Base-by-base conservation (phyloP, 2,797 vertebrate species). In the Protonibea diacanthus region DNA sequence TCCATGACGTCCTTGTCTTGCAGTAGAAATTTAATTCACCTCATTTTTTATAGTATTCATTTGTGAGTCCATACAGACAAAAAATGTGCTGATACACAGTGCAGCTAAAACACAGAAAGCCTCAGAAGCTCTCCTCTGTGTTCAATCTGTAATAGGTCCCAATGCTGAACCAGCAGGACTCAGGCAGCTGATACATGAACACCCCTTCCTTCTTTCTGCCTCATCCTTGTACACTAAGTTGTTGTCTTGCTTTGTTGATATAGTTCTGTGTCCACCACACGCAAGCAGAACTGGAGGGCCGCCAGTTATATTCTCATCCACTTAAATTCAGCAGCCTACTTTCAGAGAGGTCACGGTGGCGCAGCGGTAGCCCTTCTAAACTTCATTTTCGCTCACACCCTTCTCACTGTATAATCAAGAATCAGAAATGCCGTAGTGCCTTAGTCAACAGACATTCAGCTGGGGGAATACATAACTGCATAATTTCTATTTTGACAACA, bases 371-470 rank as follows among this genome's bases (percentile, higher is more conserved):
- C 70, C 62, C 57, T 75, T 78, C 80, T 64, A 47, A 82, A 83
- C 75, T 60, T 73, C 44, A 70, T 78, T 73, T 79, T 72, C 70
- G 45, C 67, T 81, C 77, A 67, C 58, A 67, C 56, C 55, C 81
- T 87, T 84, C 55, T 70, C 76, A 64, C 82, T 49, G 64, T 77
- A 81, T 86, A 82, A 91, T 86, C 76, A 83, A 81, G 47, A 75
- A 70, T 71, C 73, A 57, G 29, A 73, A 67, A 48, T 49, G 71
- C 70, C 17, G 15, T 17, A 58, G 52, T 25, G 52, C 60, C 72
- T 77, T 73, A 48, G 63, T 70, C 57, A 74, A 81, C 87, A 78
- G 64, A 67, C 70, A 67, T 73, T 66, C 14, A 44, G 57, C 70
- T 76, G 25, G 18, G 81, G 51, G 69, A 89, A 81, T 57, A 62